phyloP scores from a whole-genome alignment of 2,113 vertebrate species.

The Rhabdornis inornatus region DNA sequence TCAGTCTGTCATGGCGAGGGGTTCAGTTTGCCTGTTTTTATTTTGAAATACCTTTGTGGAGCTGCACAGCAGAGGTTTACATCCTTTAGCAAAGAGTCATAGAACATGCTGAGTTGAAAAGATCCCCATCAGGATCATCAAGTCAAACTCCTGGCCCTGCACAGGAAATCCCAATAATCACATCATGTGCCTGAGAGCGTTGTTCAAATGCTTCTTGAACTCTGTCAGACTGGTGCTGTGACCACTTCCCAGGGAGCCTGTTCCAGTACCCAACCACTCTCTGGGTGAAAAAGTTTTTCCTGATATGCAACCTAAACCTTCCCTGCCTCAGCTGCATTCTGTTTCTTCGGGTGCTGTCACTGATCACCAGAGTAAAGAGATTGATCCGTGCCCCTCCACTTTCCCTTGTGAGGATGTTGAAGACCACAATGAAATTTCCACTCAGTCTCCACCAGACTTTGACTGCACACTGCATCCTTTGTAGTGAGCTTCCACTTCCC shows the following conservation, averaged over 20 bases:
- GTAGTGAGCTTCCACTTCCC: neutral
- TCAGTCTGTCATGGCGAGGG: neutral
- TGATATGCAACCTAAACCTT: neutral
- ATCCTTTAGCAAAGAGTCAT: neutral
- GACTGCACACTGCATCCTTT: neutral
- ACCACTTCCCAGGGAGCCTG: neutral
- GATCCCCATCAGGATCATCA: neutral
- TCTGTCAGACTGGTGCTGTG: neutral
- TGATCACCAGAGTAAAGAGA: neutral
- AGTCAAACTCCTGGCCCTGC: neutral
- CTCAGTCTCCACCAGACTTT: neutral
- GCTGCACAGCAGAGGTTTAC: neutral
- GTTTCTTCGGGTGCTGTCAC: neutral
- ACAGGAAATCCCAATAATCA: neutral
- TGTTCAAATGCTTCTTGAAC: neutral
- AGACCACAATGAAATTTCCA: neutral
- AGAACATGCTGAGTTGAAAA: neutral
- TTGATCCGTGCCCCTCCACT: neutral
- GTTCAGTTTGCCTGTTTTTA: neutral
- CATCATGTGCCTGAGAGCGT: fast-evolving
- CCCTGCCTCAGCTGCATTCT: neutral
- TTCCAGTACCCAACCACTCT: neutral
- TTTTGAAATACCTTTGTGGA: neutral
- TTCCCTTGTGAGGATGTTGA: neutral
- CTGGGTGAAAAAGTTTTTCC: neutral